Conservation (phyloP, 2,797 vertebrate species). For the Chlorospingus semifuscus region DNA sequence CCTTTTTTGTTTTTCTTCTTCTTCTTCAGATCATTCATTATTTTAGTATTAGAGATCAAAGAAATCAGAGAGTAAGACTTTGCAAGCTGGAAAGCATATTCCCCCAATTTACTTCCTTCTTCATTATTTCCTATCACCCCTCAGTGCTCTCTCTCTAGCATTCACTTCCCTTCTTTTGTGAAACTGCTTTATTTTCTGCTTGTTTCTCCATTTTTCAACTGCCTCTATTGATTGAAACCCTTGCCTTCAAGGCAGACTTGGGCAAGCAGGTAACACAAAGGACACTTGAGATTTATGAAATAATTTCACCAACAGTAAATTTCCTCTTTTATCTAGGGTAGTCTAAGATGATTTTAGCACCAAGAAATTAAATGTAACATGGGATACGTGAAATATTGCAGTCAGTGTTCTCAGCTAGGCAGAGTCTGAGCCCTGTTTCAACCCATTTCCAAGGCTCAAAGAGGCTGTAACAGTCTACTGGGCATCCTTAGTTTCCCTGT, state of each 20-base stretch:
- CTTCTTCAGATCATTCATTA: not conserved
- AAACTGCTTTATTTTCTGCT: slow-evolving; percentile 5
- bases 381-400: not conserved
- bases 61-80: not conserved
- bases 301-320: slow-evolving; percentile 36
- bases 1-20: not conserved
- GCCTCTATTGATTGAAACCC: slow-evolving; percentile 13
- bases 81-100: not conserved
- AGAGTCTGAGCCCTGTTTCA: not conserved
- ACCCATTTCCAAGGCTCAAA: not conserved
- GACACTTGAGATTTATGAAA: slow-evolving; percentile 39
- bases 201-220: slow-evolving; percentile 14
- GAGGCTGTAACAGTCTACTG: not conserved
- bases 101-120: not conserved
- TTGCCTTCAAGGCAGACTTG: slow-evolving; percentile 37
- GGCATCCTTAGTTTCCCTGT: not conserved
- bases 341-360: not conserved
- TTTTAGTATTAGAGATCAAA: not conserved
- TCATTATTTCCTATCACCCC: not conserved
- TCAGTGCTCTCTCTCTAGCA: not conserved
- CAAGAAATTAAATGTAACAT: slow-evolving; percentile 17
- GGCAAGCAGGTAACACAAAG: slow-evolving; percentile 13
- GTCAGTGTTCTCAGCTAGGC: not conserved
- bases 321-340: not conserved
- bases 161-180: not conserved